A percentile compares a stretch with the other conserved stretches of the same genome.
phyloP scores from a whole-genome alignment of 2,113 vertebrate genomes.

The Tetrax tetrax region DNA sequence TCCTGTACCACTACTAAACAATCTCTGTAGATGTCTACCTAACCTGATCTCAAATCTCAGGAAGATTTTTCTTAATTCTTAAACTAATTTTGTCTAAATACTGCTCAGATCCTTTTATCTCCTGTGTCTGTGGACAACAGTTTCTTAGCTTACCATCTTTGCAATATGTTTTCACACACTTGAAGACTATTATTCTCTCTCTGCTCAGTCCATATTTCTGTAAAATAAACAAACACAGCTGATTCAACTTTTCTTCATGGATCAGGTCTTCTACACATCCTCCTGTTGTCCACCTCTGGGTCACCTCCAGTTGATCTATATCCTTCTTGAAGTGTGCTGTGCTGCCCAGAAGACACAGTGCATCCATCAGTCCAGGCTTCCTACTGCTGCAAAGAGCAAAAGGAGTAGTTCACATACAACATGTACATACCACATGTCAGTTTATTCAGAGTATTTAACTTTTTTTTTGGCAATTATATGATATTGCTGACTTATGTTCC shows the following conservation, averaged over 20 bases:
- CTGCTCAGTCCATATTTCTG: neutral
- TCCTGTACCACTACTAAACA: neutral
- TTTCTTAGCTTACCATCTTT: neutral
- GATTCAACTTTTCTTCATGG: neutral
- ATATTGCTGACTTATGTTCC: neutral
- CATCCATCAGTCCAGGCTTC: neutral
- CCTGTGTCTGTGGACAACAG: neutral
- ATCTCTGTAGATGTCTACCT: neutral
- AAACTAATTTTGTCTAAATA: neutral
- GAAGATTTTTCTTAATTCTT: neutral
- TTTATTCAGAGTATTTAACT: neutral
- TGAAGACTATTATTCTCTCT: neutral
- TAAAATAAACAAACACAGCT: neutral
- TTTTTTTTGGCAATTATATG: neutral
- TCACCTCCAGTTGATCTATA: neutral
- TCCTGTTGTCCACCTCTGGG: neutral
- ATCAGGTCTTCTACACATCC: neutral
- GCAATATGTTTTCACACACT: accelerated
- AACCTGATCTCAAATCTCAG: neutral
- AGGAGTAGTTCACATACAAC: neutral
- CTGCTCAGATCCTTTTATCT: neutral
- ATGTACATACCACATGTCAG: neutral
- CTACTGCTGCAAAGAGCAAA: neutral
- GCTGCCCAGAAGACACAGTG: neutral
- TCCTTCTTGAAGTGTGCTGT: neutral